Conservation (phyloP, 2,888 invertebrate genomes). For the Digitonthophagus gazella region DNA sequence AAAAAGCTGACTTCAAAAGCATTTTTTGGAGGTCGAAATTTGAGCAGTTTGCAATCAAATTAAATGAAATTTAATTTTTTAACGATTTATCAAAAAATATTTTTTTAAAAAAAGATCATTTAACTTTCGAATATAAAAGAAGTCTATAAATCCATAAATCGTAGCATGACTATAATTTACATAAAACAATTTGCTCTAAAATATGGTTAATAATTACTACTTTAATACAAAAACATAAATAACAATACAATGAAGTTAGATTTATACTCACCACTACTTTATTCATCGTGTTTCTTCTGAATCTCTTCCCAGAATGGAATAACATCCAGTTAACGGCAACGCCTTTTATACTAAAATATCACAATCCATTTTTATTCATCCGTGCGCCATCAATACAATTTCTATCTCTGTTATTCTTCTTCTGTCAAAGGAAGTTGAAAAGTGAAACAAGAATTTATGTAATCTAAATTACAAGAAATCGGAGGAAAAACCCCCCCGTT, state of each 20-base stretch:
- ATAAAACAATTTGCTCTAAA: background rate
- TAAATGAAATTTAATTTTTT: too few species aligned
- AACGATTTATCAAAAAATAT: too few species aligned
- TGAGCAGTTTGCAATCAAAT: too few species aligned
- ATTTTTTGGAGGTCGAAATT: too few species aligned
- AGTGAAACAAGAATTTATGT: background rate
- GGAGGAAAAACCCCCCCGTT: background rate
- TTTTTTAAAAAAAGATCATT: too few species aligned
- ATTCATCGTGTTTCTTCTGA: background rate
- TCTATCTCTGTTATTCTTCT: background rate
- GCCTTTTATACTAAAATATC: background rate
- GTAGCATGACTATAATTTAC: background rate
- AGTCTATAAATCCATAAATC: too few species aligned
- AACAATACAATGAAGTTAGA: background rate
- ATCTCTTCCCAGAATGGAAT: background rate
- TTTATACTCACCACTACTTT: background rate
- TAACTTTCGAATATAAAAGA: too few species aligned
- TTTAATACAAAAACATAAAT: background rate
- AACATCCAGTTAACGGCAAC: background rate
- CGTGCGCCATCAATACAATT: background rate
- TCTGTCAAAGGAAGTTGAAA: background rate
- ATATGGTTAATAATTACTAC: background rate
- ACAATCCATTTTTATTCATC: background rate
- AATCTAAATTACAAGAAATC: background rate
- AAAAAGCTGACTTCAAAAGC: too few species aligned